These are phyloP conservation scores for Andrena hattorfiana DNA, from an alignment of 2,888 invertebrate species.

Conservation along the genomic window DNA sequence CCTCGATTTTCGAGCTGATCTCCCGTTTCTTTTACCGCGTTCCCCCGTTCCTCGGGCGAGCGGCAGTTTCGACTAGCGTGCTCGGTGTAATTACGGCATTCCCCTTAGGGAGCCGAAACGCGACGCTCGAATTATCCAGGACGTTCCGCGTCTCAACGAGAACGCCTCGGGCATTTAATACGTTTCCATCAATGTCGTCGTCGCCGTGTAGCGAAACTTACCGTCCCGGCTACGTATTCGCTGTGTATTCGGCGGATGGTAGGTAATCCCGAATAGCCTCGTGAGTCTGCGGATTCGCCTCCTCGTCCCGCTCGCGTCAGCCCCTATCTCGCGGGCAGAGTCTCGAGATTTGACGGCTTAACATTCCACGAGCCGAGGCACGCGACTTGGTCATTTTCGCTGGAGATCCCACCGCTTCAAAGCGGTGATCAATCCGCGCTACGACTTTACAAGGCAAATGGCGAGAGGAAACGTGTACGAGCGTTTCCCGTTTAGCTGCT, in stretches of 20 bases:
- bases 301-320: not conserved
- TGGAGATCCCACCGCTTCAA: not conserved
- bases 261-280: not conserved
- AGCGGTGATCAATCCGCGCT: not conserved
- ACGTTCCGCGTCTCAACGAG: constrained; percentile 53
- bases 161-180: constrained; percentile 70
- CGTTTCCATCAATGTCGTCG: constrained; percentile 62
- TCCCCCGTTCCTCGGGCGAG: not conserved
- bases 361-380: constrained; percentile 10
- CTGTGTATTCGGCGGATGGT: not conserved
- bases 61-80: constrained; percentile 49
- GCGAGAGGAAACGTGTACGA: not conserved
- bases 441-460: not conserved
- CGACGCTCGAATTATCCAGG: constrained; percentile 68
- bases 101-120: constrained; percentile 48
- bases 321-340: not conserved
- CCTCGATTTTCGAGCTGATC: not conserved
- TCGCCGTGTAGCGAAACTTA: constrained; percentile 15
- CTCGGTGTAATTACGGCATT: constrained; percentile 44
- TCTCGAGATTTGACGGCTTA: constrained; percentile 17
- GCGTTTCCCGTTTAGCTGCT: not conserved
- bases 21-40: constrained; percentile 2
- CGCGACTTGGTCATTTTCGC: constrained; percentile 20
- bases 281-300: not conserved
- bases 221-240: not conserved